A percentile compares a stretch with the other conserved stretches of the same genome.
Evolutionary conservation across 2,797 vertebrate species (phyloP).

Genomic region (Cuculus canorus): DNA sequence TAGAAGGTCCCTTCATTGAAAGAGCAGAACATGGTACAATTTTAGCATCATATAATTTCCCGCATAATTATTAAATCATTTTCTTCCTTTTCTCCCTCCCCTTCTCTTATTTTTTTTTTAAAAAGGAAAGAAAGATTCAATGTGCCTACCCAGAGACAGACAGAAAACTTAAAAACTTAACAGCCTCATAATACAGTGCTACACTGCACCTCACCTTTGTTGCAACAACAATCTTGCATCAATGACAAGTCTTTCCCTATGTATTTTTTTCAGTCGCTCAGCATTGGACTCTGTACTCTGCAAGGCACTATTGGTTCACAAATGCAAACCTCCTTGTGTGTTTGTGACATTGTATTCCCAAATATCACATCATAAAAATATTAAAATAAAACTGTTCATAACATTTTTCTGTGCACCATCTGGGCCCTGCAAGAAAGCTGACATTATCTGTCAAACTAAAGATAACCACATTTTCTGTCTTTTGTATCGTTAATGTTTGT

Average conservation of each 20-base stretch:
- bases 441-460: conserved; percentile 74
- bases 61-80: conserved; percentile 78
- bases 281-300: neutral
- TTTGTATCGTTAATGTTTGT: conserved; percentile 77
- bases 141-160: conserved; percentile 23
- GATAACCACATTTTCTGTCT: conserved; percentile 75
- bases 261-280: neutral
- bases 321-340: conserved; percentile 32
- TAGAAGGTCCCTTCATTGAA: conserved; percentile 75
- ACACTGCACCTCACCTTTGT: neutral
- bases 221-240: neutral
- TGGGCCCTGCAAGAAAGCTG: conserved; percentile 71
- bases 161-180: conserved; percentile 69
- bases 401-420: conserved; percentile 74
- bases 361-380: conserved; percentile 66
- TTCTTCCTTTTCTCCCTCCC: conserved; percentile 71
- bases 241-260: neutral
- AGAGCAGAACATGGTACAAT: conserved; percentile 75
- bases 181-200: neutral
- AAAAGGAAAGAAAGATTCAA: conserved; percentile 40
- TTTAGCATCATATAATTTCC: conserved; percentile 83
- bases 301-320: conserved; percentile 28
- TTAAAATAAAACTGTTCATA: conserved; percentile 71
- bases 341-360: conserved; percentile 64
- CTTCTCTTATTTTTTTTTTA: conserved; percentile 7